Conservation (phyloP, 2,888 invertebrate genomes). For the Parnassius apollo region DNA sequence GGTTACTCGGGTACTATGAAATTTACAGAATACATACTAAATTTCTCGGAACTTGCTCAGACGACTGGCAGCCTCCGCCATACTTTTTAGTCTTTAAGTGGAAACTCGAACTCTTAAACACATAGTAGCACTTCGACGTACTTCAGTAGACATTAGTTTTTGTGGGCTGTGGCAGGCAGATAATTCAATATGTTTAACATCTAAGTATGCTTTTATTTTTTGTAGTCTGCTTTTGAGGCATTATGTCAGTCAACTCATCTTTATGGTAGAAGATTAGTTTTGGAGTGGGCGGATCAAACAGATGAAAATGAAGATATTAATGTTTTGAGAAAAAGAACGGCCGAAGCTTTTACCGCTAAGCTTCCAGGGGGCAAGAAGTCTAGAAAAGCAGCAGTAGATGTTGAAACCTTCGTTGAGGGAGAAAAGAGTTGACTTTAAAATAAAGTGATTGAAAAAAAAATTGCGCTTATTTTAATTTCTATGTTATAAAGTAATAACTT, state of each 20-base stretch:
- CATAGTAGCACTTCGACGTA: too few species aligned
- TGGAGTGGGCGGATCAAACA: slow-evolving; percentile 96
- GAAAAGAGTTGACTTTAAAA: slow-evolving; percentile 33
- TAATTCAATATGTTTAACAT: too few species aligned
- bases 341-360: slow-evolving; percentile 76
- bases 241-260: slow-evolving; percentile 98
- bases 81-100: too few species aligned
- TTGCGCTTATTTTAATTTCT: too few species aligned
- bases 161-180: too few species aligned
- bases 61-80: too few species aligned
- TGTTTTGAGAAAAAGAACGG: slow-evolving; percentile 91
- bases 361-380: slow-evolving; percentile 71
- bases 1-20: too few species aligned
- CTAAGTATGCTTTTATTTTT: slow-evolving; percentile 32
- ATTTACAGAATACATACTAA: too few species aligned
- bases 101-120: too few species aligned
- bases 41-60: too few species aligned
- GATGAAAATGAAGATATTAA: slow-evolving; percentile 86
- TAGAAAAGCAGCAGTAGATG: slow-evolving; percentile 70
- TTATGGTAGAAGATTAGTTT: slow-evolving; percentile 95
- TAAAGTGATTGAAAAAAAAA: background rate
- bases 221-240: slow-evolving; percentile 93
- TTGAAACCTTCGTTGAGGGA: slow-evolving; percentile 67
- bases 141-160: too few species aligned
- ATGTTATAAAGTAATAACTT: too few species aligned